Evolutionary conservation across 2,113 vertebrate genomes (phyloP).

Genomic region (Excalfactoria chinensis): DNA sequence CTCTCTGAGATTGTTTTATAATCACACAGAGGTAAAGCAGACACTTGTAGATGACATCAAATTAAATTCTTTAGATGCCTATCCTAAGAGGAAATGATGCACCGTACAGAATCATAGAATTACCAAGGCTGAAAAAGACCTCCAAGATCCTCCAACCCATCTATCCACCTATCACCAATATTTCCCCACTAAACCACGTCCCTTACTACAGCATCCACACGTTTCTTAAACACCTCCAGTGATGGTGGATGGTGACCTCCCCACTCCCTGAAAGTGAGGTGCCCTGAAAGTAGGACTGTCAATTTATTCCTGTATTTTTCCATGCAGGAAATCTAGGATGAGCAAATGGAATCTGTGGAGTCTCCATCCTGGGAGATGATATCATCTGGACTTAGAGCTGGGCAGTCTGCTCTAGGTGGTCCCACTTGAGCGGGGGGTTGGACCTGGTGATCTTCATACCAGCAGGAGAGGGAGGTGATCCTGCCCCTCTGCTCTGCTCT

Average conservation of each 20-base stretch:
- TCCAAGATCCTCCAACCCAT: too few species aligned
- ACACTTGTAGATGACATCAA: neutral
- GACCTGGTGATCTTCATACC: neutral
- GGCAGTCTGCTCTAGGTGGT: rapidly evolving
- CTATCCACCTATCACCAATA: too few species aligned
- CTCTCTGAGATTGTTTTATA: neutral
- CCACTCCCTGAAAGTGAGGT: too few species aligned
- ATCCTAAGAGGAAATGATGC: neutral
- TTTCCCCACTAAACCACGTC: too few species aligned
- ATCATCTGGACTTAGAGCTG: neutral
- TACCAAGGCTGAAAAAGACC: too few species aligned
- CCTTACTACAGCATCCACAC: too few species aligned
- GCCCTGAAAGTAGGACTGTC: neutral
- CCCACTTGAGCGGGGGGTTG: neutral
- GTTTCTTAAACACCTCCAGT: too few species aligned
- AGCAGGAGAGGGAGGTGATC: neutral
- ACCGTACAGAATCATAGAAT: neutral
- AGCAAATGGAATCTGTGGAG: neutral
- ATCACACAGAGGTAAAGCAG: neutral
- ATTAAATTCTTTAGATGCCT: neutral
- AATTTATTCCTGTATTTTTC: neutral
- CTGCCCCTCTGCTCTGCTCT: neutral
- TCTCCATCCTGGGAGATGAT: neutral
- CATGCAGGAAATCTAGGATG: neutral
- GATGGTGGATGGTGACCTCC: too few species aligned